A percentile compares a stretch with the other conserved stretches of the same genome.
phyloP scores from a whole-genome alignment of 2,888 invertebrate genomes.

The Zaprionus bogoriensis region DNA sequence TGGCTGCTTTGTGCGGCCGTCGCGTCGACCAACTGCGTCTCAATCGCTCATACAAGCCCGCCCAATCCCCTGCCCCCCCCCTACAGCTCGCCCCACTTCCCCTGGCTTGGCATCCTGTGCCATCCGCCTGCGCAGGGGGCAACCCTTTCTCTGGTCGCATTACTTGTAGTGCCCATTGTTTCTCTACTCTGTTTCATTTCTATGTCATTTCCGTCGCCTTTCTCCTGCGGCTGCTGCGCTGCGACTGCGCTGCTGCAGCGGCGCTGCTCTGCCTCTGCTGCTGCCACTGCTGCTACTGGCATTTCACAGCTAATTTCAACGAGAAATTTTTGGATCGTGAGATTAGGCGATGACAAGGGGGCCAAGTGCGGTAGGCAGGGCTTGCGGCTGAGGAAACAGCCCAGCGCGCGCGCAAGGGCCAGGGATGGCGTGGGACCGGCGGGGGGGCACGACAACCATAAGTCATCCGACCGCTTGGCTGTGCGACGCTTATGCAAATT shows the following conservation, averaged over 20 bases:
- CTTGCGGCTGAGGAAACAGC: background rate
- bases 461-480: conserved; percentile 73
- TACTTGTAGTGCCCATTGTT: conserved; percentile 57
- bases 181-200: conserved; percentile 76
- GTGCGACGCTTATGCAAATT: conserved; percentile 80
- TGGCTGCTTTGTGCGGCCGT: conserved; percentile 5
- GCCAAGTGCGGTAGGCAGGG: conserved; percentile 37
- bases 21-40: conserved; percentile 29
- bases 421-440: background rate
- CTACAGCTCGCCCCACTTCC: background rate
- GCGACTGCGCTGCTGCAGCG: conserved; percentile 19
- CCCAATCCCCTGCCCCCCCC: background rate
- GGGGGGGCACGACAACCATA: conserved; percentile 58
- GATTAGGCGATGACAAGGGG: conserved; percentile 63
- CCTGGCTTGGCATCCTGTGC: background rate
- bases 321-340: conserved; percentile 73
- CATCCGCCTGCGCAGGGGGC: background rate
- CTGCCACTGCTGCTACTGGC: conserved; percentile 36
- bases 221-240: conserved; percentile 10
- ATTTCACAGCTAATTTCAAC: conserved; percentile 77
- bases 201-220: conserved; percentile 70
- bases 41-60: conserved; percentile 36
- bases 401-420: background rate
- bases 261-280: conserved; percentile 1
- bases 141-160: conserved; percentile 28